Base-by-base conservation (phyloP, 2,113 vertebrate species). In the Callospermophilus lateralis region DNA sequence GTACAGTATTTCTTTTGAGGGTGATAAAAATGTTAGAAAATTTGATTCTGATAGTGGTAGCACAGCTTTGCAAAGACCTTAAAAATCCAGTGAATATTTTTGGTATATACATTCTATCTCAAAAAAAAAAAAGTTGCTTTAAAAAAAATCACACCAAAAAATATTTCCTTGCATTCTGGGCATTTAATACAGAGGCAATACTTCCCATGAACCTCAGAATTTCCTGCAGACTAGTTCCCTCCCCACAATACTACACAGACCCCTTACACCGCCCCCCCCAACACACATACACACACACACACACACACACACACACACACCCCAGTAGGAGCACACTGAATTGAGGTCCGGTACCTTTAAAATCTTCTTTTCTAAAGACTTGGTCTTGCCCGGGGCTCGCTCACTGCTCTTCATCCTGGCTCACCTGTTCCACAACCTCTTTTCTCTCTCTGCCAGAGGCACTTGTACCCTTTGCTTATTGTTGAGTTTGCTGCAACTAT, bases 191-290 rank as follows among this genome's bases (percentile, higher is more conserved):
- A 89, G 22, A 79, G 6, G 12, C 42, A 79, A 48, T 30, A 73
- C 28, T 28, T 42, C 13, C 28, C 20, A 34, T 34, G 19, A 3
- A 86, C 58, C 39, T 74, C 55, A 61, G 58, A 65, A 74, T 81
- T 81, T 51, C 19, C 76, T 42, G 8, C 42, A 45, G 26, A 74
- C 32, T 32, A 24, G 22, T 15, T 65, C 32, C n/a, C 22, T 79
- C 34, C 37, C 9, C 24, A 8, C 9, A 78, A 20, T 9, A 10
- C 3, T 19, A 34, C 22, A n/a, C 51, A 1, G 2, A 68, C 0
- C 0, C 8, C 3, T 11, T 58, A 58, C 55, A 22, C 7, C 55
- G 1, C 55, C n/a, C n/a, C n/a, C n/a, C n/a, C n/a, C n/a, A n/a
- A 0, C 58, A 39, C 55, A 55, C 84, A 32, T 17, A 9, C 63